A percentile compares a stretch with the other conserved stretches of the same genome.
Conservation (phyloP, 2,113 vertebrate species). For the Oxyruncus cristatus region DNA sequence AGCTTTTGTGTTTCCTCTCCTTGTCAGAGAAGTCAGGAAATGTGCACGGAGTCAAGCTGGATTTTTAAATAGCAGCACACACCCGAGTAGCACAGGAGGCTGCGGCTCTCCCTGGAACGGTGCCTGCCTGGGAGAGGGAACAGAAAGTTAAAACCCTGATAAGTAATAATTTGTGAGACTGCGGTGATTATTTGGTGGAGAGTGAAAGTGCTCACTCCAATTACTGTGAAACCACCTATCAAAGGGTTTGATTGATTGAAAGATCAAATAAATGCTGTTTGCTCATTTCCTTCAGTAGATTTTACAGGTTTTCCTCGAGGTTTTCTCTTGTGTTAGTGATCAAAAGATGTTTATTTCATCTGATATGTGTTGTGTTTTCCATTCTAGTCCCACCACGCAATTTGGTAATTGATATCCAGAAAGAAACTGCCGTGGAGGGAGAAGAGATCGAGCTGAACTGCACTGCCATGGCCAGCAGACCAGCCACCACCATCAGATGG, state of each 20-base stretch:
- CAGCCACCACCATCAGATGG: conserved; percentile 92
- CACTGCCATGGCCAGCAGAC: conserved; percentile 93
- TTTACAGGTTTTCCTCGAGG: not conserved
- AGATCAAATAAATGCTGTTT: not conserved
- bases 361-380: not conserved
- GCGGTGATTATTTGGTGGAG: not conserved
- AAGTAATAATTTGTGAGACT: not conserved
- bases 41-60: not conserved
- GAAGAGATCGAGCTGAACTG: conserved; percentile 98
- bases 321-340: not conserved
- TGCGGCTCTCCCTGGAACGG: not conserved
- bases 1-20: conserved; percentile 13
- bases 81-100: fast-evolving
- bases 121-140: not conserved
- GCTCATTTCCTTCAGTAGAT: not conserved
- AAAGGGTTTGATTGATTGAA: not conserved
- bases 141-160: not conserved
- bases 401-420: conserved; percentile 91
- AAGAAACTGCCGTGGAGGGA: conserved; percentile 90
- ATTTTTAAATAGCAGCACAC: not conserved
- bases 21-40: conserved; percentile 2
- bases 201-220: not conserved
- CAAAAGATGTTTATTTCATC: conserved; percentile 4
- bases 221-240: not conserved
- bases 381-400: conserved; percentile 90